Base-by-base conservation (phyloP, 2,888 invertebrate species). In the Eumacrocentrus americanus region DNA sequence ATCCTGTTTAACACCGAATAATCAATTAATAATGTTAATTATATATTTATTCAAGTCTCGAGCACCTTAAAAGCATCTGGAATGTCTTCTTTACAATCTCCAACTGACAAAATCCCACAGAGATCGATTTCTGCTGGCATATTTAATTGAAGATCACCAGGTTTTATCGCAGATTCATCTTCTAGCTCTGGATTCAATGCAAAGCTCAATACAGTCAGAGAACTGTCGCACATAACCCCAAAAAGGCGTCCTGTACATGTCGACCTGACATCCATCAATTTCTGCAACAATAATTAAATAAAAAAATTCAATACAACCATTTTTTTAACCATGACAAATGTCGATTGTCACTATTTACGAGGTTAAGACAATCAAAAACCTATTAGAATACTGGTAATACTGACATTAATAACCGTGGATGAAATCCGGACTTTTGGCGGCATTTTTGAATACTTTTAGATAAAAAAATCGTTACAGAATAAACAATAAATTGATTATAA, bases 111-210 rank as follows among this genome's bases (percentile, higher is more conserved):
- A 58, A 90, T 83, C 22, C 92, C 92, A 76, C 91, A 92, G 51
- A 91, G 82, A 81, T 92, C 91, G 61, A 92, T 81, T 78, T 91
- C 91, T 1, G 89, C 88, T 12, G 92, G 91, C 72, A 91, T 86
- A 71, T 88, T 87, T 22, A 89, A 83, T 64, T 87, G 83, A 37
- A 89, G 75, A 65, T 84, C 82, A 38, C 81, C 82, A 65, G 84
- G 82, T 66, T 82, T 82, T 73, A 64, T 67, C 55, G 63, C 82
- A 81, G 83, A 82, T 72, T 37, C 74, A 53, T 82, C 81, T 54
- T 88, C 85, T 71, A 87, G 84, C 56, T 83, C 77, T 16, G 81
- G 83, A 77, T 90, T 88, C 70, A 90, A 81, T 74, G 88, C 88
- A 69, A 90, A 84, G 51, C 89, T 89, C 65, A 91, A 81, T 55